Percentiles rank a stretch among this genome's conserved stretches.
Evolutionary conservation across 1,140 invertebrate species (phyloP).

Genomic region (Heliconius melpomene): DNA sequence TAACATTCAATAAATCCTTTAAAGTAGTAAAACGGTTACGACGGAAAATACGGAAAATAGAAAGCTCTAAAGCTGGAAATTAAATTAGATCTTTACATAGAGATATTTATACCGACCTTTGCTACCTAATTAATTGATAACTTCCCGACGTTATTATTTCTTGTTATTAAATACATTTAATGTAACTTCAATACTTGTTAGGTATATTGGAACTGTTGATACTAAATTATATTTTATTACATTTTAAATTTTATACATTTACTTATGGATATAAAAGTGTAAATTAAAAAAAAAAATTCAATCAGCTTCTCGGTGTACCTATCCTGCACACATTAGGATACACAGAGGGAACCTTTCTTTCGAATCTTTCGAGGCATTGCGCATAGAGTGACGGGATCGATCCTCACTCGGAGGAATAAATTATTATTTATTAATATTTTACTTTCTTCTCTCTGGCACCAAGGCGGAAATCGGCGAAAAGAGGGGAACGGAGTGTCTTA

Average conservation of each 20-base stretch:
- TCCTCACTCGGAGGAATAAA: too few relatives aligned
- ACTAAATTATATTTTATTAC: not conserved
- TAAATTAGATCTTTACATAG: constrained; percentile 7
- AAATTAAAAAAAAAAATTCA: too few relatives aligned
- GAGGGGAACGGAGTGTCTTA: too few relatives aligned
- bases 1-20: not conserved
- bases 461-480: too few relatives aligned
- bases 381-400: too few relatives aligned
- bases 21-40: not conserved
- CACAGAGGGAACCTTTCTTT: rapidly evolving
- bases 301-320: too few relatives aligned
- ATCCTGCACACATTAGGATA: too few relatives aligned
- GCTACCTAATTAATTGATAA: constrained; percentile 12
- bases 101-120: constrained; percentile 13
- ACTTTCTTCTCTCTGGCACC: too few relatives aligned
- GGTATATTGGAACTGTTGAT: not conserved
- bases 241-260: not conserved
- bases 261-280: too few relatives aligned
- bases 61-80: constrained; percentile 2
- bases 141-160: constrained; percentile 5
- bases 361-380: too few relatives aligned
- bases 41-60: constrained; percentile 3
- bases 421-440: too few relatives aligned
- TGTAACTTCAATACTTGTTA: not conserved
- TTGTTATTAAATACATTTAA: not conserved